Base-by-base conservation (phyloP, 2,888 invertebrate genomes). In the Itoplectis maculator region DNA sequence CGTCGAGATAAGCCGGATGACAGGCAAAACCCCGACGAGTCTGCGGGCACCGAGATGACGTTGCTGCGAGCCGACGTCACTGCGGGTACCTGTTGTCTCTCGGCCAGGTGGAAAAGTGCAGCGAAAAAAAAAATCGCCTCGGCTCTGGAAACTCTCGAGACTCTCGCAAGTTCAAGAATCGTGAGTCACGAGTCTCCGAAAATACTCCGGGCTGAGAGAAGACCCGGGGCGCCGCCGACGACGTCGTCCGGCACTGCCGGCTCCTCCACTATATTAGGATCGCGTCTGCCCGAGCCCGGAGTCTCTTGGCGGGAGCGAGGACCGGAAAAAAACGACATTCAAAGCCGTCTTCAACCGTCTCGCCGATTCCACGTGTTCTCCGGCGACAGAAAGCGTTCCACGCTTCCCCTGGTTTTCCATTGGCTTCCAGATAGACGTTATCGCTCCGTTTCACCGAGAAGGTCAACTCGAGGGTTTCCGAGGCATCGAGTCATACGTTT, bases 131-230 rank as follows among this genome's bases (percentile, higher is more conserved):
- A 65, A 35, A 42, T 35, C 29, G n/a, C n/a, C n/a, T n/a, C n/a
- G n/a, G n/a, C 15, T n/a, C n/a, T n/a, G 5, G n/a, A 35, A 59
- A 15, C 59, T 35, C 35, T 6, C n/a, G 1, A 42, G 56, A 45
- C 11, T 54, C 13, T 9, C 13, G 77, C 74, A 79, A 74, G 77
- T 77, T 79, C 59, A 79, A 75, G 56, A 72, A 74, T 81, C 70
- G 20, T 83, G 84, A 85, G 23, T 84, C 84, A 85, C 80, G 45
- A 75, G 80, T 78, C 75, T 5, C 47, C 72, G 63, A 51, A 72
- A 73, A 73, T 56, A 59, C 61, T 56, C 47, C 37, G 35, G n/a
- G n/a, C n/a, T n/a, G 18, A 23, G 35, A 59, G 23, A 42, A 23
- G 37, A 18, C n/a, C 7, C 45, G 4, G 40, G 68, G 42, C 42